A percentile compares a stretch with the other conserved stretches of the same genome.
Evolutionary conservation across 2,888 invertebrate genomes (phyloP).

Genomic region (Nemapogon koenigi): DNA sequence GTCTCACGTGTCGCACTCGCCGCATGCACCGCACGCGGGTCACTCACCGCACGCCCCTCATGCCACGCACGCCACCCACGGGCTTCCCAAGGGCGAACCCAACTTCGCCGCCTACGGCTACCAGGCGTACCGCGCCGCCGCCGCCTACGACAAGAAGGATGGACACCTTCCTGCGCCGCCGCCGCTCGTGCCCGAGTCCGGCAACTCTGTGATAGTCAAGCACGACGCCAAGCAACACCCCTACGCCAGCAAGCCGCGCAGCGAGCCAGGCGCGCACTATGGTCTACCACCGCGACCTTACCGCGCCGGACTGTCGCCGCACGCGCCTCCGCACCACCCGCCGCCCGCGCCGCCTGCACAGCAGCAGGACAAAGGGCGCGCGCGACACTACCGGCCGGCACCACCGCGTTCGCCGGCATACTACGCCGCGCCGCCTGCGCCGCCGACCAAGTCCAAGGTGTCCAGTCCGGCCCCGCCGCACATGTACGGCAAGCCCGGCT

Average conservation of each 20-base stretch:
- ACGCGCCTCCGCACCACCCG: constrained; percentile 39
- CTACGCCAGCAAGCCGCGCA: constrained; percentile 66
- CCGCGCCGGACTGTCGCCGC: constrained; percentile 54
- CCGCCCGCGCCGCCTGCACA: constrained; percentile 25
- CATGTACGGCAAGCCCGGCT: constrained; percentile 72
- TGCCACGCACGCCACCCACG: constrained; percentile 1
- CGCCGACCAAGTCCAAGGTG: constrained; percentile 69
- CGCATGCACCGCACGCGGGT: constrained; percentile 1
- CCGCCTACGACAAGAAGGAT: constrained; percentile 60
- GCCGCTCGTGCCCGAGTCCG: constrained; percentile 71
- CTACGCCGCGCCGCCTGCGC: constrained; percentile 52
- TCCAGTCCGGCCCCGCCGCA: constrained; percentile 81
- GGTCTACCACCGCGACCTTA: constrained; percentile 54
- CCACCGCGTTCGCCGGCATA: constrained; percentile 52
- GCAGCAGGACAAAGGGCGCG: constrained; percentile 11
- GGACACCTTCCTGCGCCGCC: constrained; percentile 69
- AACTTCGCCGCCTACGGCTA: constrained; percentile 66
- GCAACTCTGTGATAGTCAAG: constrained; percentile 81
- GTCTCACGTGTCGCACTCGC: constrained; percentile 17
- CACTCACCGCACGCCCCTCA: neutral
- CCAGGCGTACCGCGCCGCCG: constrained; percentile 48
- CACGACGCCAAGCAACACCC: constrained; percentile 72
- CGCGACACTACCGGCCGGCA: constrained; percentile 26
- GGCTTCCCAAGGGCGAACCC: constrained; percentile 69
- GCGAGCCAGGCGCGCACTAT: constrained; percentile 62